These are phyloP conservation scores for Diadema setosum DNA, from an alignment of 35 echinoderm and acorn worm genomes.

Conservation along the genomic window DNA sequence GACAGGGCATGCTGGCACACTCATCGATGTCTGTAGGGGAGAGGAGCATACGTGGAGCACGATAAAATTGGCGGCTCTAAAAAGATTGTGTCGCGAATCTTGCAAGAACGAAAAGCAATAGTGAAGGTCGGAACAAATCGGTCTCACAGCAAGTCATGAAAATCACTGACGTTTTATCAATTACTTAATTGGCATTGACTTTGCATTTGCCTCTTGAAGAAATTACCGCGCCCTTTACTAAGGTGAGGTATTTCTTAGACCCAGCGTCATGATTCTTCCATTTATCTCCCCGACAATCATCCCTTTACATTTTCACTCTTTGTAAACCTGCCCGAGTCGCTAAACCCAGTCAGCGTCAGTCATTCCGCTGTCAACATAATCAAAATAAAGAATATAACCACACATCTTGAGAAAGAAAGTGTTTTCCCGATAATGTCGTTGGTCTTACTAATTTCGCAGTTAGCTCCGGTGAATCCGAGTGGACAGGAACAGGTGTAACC, in stretches of 20 bases:
- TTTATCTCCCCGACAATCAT: too few relatives aligned
- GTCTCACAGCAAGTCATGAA: not conserved
- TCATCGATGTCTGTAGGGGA: constrained; percentile 20
- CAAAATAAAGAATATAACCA: not conserved
- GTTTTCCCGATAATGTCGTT: not conserved
- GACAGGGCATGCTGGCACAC: constrained; percentile 26
- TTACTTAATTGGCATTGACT: not conserved
- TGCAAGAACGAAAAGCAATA: not conserved
- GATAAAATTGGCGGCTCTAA: not conserved
- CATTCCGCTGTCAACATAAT: not conserved
- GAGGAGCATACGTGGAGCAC: not conserved
- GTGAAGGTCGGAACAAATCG: not conserved
- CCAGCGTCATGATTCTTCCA: too few relatives aligned
- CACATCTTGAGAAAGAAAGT: not conserved
- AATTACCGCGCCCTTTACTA: too few relatives aligned
- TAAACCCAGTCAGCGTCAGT: not conserved
- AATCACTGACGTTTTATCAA: not conserved
- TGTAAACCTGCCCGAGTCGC: not conserved
- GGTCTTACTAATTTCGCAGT: constrained; percentile 27
- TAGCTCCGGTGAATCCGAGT: not conserved
- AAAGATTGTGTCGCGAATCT: not conserved
- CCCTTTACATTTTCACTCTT: not conserved
- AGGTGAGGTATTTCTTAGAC: too few relatives aligned
- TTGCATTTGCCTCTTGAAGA: not conserved
- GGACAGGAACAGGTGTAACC: constrained; percentile 30